Percentiles rank a stretch among this genome's conserved stretches.
These are phyloP conservation scores for Entomobrya proxima DNA, from an alignment of 2,888 invertebrate species.

Conservation along the genomic window DNA sequence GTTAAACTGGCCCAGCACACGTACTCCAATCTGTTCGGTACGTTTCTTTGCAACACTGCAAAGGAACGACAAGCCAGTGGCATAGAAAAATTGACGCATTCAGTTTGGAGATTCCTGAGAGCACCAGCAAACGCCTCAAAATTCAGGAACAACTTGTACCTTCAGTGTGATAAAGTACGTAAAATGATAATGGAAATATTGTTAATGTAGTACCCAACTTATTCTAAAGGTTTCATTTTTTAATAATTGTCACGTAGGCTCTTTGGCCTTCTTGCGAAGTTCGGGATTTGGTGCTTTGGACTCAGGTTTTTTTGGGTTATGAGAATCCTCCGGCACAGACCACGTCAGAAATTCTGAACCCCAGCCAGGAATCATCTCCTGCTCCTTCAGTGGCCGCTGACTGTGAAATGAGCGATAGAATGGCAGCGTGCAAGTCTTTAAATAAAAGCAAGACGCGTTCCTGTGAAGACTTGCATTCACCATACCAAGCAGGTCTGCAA, in stretches of 20 bases:
- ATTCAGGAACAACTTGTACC: constrained; percentile 92
- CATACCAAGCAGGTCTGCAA: constrained; percentile 78
- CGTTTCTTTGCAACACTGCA: constrained; percentile 93
- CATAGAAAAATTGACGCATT: constrained; percentile 84
- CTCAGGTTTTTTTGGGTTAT: constrained; percentile 87
- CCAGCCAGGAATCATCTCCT: constrained; percentile 77
- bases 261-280: constrained; percentile 92
- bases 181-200: not conserved
- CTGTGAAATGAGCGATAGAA: constrained; percentile 67
- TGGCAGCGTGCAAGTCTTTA: constrained; percentile 74
- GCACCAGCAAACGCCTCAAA: constrained; percentile 80
- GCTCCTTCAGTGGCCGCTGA: constrained; percentile 73
- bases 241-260: no score
- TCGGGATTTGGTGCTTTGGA: constrained; percentile 89
- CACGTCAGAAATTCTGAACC: constrained; percentile 77
- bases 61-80: constrained; percentile 84
- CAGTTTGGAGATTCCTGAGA: constrained; percentile 92
- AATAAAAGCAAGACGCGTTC: constrained; percentile 82
- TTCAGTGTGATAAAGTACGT: constrained; percentile 80
- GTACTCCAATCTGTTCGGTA: constrained; percentile 97
- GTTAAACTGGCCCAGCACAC: constrained; percentile 96
- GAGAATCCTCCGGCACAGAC: constrained; percentile 73
- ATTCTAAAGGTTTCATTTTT: not conserved
- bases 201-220: not conserved
- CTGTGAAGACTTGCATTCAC: constrained; percentile 87